Percentiles rank a stretch among this genome's conserved stretches.
phyloP scores from a whole-genome alignment of 2,888 invertebrate species.

The Lypha dubia region DNA sequence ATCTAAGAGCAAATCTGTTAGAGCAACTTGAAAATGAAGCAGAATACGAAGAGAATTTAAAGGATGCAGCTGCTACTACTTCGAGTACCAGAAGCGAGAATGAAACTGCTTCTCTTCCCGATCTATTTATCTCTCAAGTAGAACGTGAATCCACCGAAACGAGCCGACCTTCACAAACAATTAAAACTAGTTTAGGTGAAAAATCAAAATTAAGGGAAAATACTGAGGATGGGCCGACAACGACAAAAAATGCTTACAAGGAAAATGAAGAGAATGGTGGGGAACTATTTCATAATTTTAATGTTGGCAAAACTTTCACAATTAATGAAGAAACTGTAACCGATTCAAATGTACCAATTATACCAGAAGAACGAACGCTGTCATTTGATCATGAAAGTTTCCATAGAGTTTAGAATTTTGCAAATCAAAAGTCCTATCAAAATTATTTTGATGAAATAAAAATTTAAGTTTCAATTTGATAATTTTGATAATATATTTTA shows the following conservation, averaged over 20 bases:
- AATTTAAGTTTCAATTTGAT: neutral
- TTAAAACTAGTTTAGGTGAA: slow-evolving; percentile 43
- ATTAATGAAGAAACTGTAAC: neutral
- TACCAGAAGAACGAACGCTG: neutral
- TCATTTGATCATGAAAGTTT: slow-evolving; percentile 28
- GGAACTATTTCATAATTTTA: neutral
- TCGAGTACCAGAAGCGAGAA: neutral
- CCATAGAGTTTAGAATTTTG: slow-evolving; percentile 33
- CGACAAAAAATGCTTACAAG: neutral
- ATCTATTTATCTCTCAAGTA: slow-evolving; percentile 13
- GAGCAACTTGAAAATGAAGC: slow-evolving; percentile 61
- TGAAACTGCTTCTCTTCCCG: neutral
- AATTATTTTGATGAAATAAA: neutral
- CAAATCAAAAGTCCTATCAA: neutral
- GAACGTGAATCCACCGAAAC: slow-evolving; percentile 21
- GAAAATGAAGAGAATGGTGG: neutral
- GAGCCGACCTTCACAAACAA: slow-evolving; percentile 37
- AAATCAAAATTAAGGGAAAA: slow-evolving; percentile 32
- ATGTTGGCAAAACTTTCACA: neutral
- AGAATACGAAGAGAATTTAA: slow-evolving; percentile 49
- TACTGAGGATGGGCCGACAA: neutral
- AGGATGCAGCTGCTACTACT: slow-evolving; percentile 1
- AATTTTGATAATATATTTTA: neutral
- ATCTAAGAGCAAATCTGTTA: slow-evolving; percentile 13
- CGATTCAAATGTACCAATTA: neutral